phyloP scores from a whole-genome alignment of 2,797 vertebrate genomes.

The Sciurus vulgaris region DNA sequence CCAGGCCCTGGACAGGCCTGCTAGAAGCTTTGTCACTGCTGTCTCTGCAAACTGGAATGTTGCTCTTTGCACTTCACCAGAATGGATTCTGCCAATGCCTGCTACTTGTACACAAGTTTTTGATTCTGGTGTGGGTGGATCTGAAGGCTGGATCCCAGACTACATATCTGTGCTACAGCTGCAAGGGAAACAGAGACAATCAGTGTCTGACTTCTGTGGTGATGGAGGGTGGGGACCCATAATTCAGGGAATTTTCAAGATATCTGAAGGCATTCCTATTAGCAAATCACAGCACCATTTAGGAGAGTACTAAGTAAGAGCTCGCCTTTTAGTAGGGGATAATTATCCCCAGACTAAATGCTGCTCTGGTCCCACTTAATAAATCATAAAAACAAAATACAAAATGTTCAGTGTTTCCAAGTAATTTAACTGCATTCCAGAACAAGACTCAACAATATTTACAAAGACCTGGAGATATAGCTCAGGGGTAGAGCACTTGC shows the following conservation, averaged over 20 bases:
- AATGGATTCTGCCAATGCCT: background rate
- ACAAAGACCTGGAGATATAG: background rate
- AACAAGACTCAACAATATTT: slow-evolving; percentile 42
- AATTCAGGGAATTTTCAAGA: background rate
- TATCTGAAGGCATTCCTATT: background rate
- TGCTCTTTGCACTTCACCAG: background rate
- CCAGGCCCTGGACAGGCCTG: background rate
- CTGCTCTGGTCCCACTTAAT: background rate
- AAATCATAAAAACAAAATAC: slow-evolving; percentile 38
- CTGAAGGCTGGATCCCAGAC: background rate
- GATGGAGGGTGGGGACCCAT: background rate
- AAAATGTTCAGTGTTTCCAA: slow-evolving; percentile 53
- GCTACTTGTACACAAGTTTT: background rate
- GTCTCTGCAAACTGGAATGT: background rate
- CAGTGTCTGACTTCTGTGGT: background rate
- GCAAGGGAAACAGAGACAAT: background rate
- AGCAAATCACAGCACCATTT: background rate
- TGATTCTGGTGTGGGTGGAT: background rate
- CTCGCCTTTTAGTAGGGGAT: background rate
- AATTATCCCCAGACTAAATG: background rate
- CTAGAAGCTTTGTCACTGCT: background rate
- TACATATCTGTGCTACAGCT: background rate
- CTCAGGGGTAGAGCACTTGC: background rate
- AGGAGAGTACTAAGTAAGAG: slow-evolving; percentile 19
- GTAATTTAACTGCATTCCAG: slow-evolving; percentile 50